Evolutionary conservation across 2,113 vertebrate genomes (phyloP), one percentile per base, ranked within the genome.

Genomic region (Aix galericulata): DNA sequence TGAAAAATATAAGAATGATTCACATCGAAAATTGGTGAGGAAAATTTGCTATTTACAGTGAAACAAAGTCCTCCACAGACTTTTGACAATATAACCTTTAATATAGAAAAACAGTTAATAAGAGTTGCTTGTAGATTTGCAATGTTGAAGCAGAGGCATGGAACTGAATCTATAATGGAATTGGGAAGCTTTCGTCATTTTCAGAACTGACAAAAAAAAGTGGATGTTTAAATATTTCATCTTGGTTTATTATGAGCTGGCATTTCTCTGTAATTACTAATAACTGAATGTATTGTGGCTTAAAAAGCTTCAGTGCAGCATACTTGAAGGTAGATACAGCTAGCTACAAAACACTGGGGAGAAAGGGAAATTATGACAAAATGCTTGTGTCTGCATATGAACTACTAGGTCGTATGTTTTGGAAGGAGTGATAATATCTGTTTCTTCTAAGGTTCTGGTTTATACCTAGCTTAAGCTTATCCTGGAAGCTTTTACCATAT

Each of bases 161-260:
- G 84, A 55, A 89, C 21, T 72, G 68, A 50, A 78, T 13, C 11
- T 60, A 13, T 42, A 71, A 59, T 52, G n/a, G 20, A 11, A 77
- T 0, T 66, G 82, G 13, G 68, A 74, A 78, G 52, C 4, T 81
- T 84, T 50, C 31, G 48, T 32, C 31, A 32, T 31, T 59, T 91
- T 66, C 68, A 91, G 34, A 75, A 40, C 23, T 53, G 52, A 75
- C 55, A 89, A 58, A 78, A 95, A 95, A 95, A 83, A 58, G 48
- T 27, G 44, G 38, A 38, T 86, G 75, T 89, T 95, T 78, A 89
- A 95, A 93, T 75, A 94, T 89, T 87, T 82, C 22, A 63, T 69
- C 26, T 72, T 53, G n/a, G 20, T 23, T 86, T 91, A 48, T 52
- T 81, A 56, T 42, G 34, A 84, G 38, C 52, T 84, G 66, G 17